These are phyloP conservation scores for Oplegnathus fasciatus DNA, from an alignment of 2,113 vertebrate genomes.

Conservation along the genomic window DNA sequence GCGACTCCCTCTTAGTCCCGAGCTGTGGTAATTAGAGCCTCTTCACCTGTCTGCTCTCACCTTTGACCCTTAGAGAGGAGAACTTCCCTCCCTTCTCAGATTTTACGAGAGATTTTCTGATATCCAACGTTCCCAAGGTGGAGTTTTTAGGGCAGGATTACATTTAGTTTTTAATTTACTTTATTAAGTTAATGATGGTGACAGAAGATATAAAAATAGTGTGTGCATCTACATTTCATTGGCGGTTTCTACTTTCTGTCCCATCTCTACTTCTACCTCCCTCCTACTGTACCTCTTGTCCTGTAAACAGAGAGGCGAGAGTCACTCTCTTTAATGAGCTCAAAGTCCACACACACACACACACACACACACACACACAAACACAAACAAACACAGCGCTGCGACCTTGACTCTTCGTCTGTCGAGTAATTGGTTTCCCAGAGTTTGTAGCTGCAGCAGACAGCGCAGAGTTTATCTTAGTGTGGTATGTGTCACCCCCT, in stretches of 20 bases:
- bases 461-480: background rate
- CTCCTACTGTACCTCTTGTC: background rate
- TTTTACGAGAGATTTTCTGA: background rate
- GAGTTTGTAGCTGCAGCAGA: background rate
- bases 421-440: constrained; percentile 19
- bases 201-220: background rate
- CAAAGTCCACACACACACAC: constrained; percentile 26
- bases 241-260: background rate
- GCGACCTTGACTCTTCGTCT: constrained; percentile 34
- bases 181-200: background rate
- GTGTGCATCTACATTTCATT: background rate
- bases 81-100: background rate
- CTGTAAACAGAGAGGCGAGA: constrained; percentile 49
- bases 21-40: constrained; percentile 21
- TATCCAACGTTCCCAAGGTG: background rate
- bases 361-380: constrained; percentile 13
- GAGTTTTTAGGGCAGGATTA: background rate
- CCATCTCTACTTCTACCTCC: background rate
- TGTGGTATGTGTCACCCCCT: background rate
- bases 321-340: constrained; percentile 45
- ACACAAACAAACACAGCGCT: background rate
- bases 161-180: background rate
- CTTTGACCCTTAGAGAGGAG: background rate
- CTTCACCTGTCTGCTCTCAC: constrained; percentile 32
- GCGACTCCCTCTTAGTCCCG: background rate